Evolutionary conservation across 2,888 invertebrate genomes (phyloP).

Genomic region (Patella caerulea): DNA sequence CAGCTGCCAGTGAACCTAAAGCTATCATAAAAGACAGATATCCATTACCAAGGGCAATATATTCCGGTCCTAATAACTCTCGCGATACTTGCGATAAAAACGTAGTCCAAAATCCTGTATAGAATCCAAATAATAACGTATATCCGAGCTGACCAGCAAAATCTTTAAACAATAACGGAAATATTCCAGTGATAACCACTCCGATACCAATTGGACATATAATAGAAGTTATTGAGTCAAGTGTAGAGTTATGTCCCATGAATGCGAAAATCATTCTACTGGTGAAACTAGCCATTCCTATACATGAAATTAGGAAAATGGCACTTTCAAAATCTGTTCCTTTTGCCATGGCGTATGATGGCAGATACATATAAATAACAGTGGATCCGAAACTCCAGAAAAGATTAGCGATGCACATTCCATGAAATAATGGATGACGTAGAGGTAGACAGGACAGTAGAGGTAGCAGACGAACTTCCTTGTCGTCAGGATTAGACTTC

Average conservation of each 20-base stretch:
- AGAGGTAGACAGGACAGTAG: slow-evolving; percentile 61
- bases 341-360: slow-evolving; percentile 59
- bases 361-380: slow-evolving; percentile 65
- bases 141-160: slow-evolving; percentile 68
- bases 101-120: slow-evolving; percentile 69
- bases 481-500: slow-evolving; percentile 49
- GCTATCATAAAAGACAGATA: slow-evolving; percentile 66
- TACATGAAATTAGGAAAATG: slow-evolving; percentile 58
- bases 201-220: slow-evolving; percentile 63
- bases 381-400: slow-evolving; percentile 68
- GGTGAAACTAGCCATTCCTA: slow-evolving; percentile 62
- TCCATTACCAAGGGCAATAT: slow-evolving; percentile 65
- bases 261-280: slow-evolving; percentile 64
- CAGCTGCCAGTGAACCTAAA: slow-evolving; percentile 60
- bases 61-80: slow-evolving; percentile 64
- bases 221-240: slow-evolving; percentile 64
- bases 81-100: slow-evolving; percentile 62
- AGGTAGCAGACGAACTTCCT: slow-evolving; percentile 54
- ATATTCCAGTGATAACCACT: slow-evolving; percentile 64
- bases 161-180: slow-evolving; percentile 62
- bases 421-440: slow-evolving; percentile 61
- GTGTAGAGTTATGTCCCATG: slow-evolving; percentile 65
- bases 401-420: slow-evolving; percentile 64
- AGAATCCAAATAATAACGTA: slow-evolving; percentile 66
- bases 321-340: slow-evolving; percentile 58